Base-by-base conservation (phyloP, 37 sponge, comb jelly and placozoan species). In the Hexactinellida sp. region DNA sequence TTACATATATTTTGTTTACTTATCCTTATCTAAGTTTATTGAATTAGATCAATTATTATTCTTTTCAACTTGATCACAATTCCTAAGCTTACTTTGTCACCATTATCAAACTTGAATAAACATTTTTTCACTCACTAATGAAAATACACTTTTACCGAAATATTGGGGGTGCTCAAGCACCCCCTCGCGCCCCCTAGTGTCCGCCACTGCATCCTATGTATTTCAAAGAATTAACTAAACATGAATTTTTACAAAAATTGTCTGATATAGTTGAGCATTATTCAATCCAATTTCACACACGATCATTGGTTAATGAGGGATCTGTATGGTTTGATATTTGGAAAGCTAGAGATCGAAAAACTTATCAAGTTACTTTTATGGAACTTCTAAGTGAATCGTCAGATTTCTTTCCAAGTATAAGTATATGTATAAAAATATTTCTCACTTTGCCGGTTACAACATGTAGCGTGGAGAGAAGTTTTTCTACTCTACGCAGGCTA, bases 261-360 rank as follows among this genome's bases (percentile, higher is more conserved):
- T 25, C 76, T n/a, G 34, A n/a, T 25, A n/a, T 63, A 10, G 76
- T n/a, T 25, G 76, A 63, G 30, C 21, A 63, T n/a, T 63, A 41
- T 63, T n/a, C 76, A 7, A 25, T 28, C 76, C 21, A 63, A n/a
- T 63, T 63, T 63, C 76, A 63, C 28, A 25, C 76, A n/a, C 76
- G 30, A 25, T n/a, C 76, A 63, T n/a, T 63, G 13, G 5, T 63
- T 63, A 23, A 63, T n/a, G 76, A 63, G 30, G 76, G 28, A 23
- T 63, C 76, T 25, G 13, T 63, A 63, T 63, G 76, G 76, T 63
- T 63, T 63, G 76, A 63, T 63, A 63, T 63, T 63, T 63, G 76
- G 76, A 63, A 63, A 63, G 30, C 30, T 25, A 63, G 76, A 63
- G 76, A 63, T 63, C 76, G 19, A 25, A 63, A 25, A n/a, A 63